These are phyloP conservation scores for Rhabdornis inornatus DNA, from an alignment of 2,113 vertebrate genomes.

Conservation along the genomic window DNA sequence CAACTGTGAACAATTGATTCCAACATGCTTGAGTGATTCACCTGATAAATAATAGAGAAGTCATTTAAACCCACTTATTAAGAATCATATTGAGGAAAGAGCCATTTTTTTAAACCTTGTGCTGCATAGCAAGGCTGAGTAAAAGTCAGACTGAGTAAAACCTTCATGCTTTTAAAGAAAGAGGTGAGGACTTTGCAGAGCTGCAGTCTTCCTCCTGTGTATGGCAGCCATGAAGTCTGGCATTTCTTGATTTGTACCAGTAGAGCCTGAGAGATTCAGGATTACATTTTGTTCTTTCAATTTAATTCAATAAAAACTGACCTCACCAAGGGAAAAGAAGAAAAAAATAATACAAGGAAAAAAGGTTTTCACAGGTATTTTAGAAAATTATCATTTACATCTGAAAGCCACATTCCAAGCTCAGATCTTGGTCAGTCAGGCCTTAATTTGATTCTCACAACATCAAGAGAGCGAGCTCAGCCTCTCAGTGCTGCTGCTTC, in stretches of 20 bases:
- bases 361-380: not conserved
- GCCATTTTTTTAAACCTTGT: not conserved
- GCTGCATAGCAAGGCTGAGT: not conserved
- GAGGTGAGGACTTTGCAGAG: not conserved
- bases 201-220: accelerated
- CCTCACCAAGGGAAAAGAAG: too few species aligned
- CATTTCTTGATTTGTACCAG: not conserved
- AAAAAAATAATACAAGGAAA: not conserved
- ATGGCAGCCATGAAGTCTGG: not conserved
- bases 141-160: not conserved
- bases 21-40: not conserved
- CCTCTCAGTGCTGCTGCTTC: not conserved
- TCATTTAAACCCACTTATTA: not conserved
- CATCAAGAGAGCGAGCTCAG: not conserved
- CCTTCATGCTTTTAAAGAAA: not conserved
- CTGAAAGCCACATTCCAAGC: not conserved
- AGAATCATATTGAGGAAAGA: not conserved
- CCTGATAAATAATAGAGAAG: not conserved
- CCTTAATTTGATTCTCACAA: not conserved
- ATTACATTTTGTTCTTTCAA: not conserved
- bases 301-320: not conserved
- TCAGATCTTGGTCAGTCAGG: not conserved
- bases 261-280: not conserved
- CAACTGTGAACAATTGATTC: not conserved
- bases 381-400: accelerated